These are phyloP conservation scores for Acanthisitta chloris DNA, from an alignment of 2,113 vertebrate species.

Conservation along the genomic window DNA sequence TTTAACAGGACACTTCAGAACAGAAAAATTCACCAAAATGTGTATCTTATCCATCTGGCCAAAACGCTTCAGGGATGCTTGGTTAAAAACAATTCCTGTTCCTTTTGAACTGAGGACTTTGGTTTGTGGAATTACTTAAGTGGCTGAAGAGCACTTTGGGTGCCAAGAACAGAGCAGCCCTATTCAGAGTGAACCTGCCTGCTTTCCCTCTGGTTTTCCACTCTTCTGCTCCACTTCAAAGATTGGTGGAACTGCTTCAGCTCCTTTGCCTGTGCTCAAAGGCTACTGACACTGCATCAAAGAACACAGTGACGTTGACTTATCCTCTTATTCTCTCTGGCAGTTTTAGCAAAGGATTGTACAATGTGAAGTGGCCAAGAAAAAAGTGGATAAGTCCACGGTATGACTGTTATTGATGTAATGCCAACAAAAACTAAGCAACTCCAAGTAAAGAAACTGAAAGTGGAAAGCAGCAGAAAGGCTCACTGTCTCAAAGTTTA, in stretches of 20 bases:
- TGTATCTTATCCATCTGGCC: not conserved
- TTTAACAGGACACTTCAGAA: too few species aligned
- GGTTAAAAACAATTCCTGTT: constrained; percentile 32
- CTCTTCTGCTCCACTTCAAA: constrained; percentile 64
- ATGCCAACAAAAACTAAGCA: constrained; percentile 30
- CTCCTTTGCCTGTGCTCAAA: constrained; percentile 32
- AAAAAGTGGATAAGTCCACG: constrained; percentile 13
- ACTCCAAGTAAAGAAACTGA: constrained; percentile 49
- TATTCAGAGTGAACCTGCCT: constrained; percentile 26
- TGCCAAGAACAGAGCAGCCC: constrained; percentile 42
- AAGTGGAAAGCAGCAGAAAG: constrained; percentile 47
- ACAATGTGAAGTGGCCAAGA: constrained; percentile 15
- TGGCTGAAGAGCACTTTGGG: constrained; percentile 22
- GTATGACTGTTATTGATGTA: constrained; percentile 41
- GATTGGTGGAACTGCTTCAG: constrained; percentile 32
- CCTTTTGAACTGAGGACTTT: not conserved
- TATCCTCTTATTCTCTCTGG: constrained; percentile 52
- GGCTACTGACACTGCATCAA: constrained; percentile 51
- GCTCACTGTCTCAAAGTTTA: constrained; percentile 10
- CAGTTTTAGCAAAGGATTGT: constrained; percentile 31
- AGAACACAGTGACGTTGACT: constrained; percentile 23
- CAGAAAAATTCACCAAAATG: too few species aligned
- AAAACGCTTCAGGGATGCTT: not conserved
- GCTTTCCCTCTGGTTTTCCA: constrained; percentile 41
- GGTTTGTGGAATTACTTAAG: constrained; percentile 40